Evolutionary conservation across 2,797 vertebrate genomes (phyloP), one percentile per base, ranked within the genome.

Genomic region (Mustela erminea): DNA sequence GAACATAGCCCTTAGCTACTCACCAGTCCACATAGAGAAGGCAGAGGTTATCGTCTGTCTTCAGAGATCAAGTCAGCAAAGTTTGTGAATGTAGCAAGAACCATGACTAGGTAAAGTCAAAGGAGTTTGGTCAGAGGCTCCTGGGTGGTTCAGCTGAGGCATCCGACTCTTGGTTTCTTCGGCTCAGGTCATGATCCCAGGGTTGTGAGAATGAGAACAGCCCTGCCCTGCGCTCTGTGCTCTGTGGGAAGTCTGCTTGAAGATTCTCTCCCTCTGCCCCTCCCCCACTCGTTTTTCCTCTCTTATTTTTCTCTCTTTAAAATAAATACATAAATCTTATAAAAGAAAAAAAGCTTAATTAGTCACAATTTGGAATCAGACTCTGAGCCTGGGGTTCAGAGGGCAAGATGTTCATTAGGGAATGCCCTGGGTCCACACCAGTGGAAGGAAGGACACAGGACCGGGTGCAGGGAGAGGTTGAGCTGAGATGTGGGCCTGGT

Each of bases 1-100:
- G 62, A 95, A 98, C 96, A 80, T 35, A 94, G 62, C 56, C 52
- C 10, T 80, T 60, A 92, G 90, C 32, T 49, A 27, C 77, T 90
- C 29, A 41, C 25, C n/a, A 38, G 35, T n/a, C 8, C 10, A 41
- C 2, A 0, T 38, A 66, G 78, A 52, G 81, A 93, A 90, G 58
- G 35, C 58, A 64, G 77, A 81, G 32, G 1, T 32, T 70, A 62
- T 49, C 43, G 20, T 56, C 85, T 81, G 35, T 82, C 68, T 89
- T 38, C 60, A 84, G 80, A 75, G 56, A 60, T 9, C 14, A 12
- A 41, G 35, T 35, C n/a, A 8, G 20, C 49, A 25, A n/a, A 46
- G 38, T 18, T 15, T 23, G 29, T 29, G 49, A 64, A 49, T 35
- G 11, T 6, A n/a, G 35, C 49, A 87, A 38, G 6, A 52, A 41